Evolutionary conservation across 53 echinoderm and acorn worm genomes (phyloP).

Genomic region (Astropecten irregularis): DNA sequence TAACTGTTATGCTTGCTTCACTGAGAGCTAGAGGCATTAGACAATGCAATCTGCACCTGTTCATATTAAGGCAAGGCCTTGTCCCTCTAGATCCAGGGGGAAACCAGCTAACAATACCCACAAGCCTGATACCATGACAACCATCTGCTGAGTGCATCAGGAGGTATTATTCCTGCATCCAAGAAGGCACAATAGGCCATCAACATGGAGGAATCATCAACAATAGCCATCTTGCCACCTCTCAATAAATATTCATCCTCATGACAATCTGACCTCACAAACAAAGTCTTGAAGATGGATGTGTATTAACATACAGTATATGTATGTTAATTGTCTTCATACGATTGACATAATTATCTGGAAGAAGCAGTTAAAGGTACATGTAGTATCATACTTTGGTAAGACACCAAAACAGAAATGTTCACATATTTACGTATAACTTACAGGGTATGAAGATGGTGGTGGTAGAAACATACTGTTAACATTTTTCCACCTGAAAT

Average conservation of each 20-base stretch:
- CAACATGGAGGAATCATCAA: background rate
- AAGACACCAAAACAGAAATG: too few relatives aligned
- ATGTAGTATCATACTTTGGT: too few relatives aligned
- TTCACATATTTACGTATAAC: too few relatives aligned
- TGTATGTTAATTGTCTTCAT: background rate
- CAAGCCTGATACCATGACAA: conserved; percentile 13
- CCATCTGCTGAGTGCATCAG: conserved; percentile 44
- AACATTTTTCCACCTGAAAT: too few relatives aligned
- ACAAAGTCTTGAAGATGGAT: background rate
- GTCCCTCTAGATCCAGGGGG: background rate
- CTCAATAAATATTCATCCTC: background rate
- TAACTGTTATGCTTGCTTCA: background rate
- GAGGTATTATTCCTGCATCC: conserved; percentile 3
- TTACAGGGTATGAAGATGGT: too few relatives aligned
- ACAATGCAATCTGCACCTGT: conserved; percentile 7
- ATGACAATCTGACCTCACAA: background rate
- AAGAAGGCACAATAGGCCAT: conserved; percentile 12
- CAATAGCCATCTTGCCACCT: background rate
- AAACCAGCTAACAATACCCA: background rate
- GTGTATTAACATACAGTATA: background rate
- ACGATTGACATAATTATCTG: background rate
- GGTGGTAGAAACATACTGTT: too few relatives aligned
- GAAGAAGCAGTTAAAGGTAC: too few relatives aligned
- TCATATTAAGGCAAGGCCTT: background rate
- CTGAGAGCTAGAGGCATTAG: background rate